phyloP scores from a whole-genome alignment of 2,113 vertebrate genomes.

The Chionomys nivalis region DNA sequence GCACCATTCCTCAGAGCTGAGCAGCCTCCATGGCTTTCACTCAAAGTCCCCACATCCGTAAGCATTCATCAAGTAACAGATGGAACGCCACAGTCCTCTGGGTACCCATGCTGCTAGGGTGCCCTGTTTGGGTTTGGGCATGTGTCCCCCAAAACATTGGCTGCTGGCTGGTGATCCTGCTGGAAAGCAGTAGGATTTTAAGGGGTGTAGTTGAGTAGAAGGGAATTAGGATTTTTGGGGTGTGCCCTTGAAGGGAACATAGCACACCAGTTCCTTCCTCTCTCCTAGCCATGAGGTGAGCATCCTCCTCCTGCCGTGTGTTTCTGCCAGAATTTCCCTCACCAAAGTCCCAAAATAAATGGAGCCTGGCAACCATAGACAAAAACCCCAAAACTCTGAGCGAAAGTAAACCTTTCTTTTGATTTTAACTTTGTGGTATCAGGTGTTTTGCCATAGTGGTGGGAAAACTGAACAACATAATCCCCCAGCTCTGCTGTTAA shows the following conservation, averaged over 20 bases:
- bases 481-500: neutral
- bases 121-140: neutral
- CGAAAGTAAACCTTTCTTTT: neutral
- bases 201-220: neutral
- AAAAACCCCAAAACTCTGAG: neutral
- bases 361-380: neutral
- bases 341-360: neutral
- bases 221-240: neutral
- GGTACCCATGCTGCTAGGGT: neutral
- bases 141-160: neutral
- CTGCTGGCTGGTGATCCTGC: neutral
- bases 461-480: neutral
- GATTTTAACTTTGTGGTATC: neutral
- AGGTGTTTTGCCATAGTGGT: neutral
- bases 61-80: neutral
- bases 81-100: neutral
- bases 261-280: neutral
- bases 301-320: neutral
- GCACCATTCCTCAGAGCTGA: neutral
- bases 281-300: neutral
- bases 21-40: neutral
- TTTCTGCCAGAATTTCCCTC: neutral
- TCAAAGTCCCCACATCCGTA: neutral
- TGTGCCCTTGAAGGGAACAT: neutral
- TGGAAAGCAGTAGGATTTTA: neutral